Evolutionary conservation across 1,140 invertebrate genomes (phyloP).

Genomic region (Pseudobourletiella spinata): DNA sequence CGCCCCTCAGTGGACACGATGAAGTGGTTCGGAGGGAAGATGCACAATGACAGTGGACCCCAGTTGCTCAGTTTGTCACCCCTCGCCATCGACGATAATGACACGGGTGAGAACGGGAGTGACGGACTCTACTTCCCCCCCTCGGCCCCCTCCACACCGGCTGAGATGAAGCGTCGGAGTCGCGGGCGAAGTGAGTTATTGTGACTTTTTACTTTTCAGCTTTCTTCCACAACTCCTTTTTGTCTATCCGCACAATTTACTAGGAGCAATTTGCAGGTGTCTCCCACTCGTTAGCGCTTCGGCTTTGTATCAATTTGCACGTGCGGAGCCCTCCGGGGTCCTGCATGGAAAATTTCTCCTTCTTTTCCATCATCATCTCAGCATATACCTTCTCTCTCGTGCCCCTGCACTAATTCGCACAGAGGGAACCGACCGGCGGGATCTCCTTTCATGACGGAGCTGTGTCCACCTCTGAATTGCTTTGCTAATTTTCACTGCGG

Average conservation of each 20-base stretch:
- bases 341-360: too few relatives aligned
- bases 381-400: not conserved
- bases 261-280: too few relatives aligned
- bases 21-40: constrained; percentile 34
- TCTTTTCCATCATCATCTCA: too few relatives aligned
- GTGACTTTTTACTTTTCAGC: not conserved
- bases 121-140: constrained; percentile 26
- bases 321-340: too few relatives aligned
- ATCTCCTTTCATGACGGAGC: not conserved
- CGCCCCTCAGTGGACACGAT: constrained; percentile 28
- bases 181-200: constrained; percentile 34
- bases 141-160: constrained; percentile 30
- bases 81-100: constrained; percentile 40
- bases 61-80: constrained; percentile 59
- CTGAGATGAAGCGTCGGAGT: constrained; percentile 25
- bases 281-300: too few relatives aligned
- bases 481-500: too few relatives aligned
- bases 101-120: constrained; percentile 10
- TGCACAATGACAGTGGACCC: constrained; percentile 49
- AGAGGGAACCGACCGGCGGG: not conserved
- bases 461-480: constrained; percentile 1
- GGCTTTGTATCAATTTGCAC: too few relatives aligned
- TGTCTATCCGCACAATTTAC: not conserved
- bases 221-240: not conserved
- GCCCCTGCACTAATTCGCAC: not conserved